Evolutionary conservation across 1,140 invertebrate genomes (phyloP), one percentile per base, ranked within the genome.

Genomic region (Lamellibrachia luymesi): DNA sequence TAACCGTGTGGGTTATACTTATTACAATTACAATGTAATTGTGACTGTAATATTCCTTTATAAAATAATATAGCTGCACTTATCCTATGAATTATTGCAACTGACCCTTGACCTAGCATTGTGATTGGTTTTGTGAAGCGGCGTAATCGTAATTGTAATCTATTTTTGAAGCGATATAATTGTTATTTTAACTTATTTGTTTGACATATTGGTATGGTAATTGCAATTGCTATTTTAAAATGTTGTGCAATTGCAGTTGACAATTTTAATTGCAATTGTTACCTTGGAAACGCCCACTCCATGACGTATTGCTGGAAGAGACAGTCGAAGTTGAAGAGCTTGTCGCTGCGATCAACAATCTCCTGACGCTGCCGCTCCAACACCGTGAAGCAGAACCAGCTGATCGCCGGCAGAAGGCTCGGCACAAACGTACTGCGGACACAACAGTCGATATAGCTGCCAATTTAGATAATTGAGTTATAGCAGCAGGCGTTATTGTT

Each of bases 321-420:
- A 94, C 96, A 96, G 92, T 96, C 95, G 93, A 96, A 95, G 93
- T 96, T 96, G 92, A 96, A 96, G n/a, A 96, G 92, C 90, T 94
- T 94, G 92, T 96, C 94, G 93, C 95, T 95, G 49, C 94, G 27
- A 93, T 96, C 95, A 10, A 96, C 94, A 90, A 90, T 94, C 91
- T 95, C 94, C 27, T 80, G 64, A 4, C 64, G 64, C 17, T 80
- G 64, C 13, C 64, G 13, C 13, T 80, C 64, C 6, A 80, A 22
- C 64, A 17, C 64, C 64, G 64, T 80, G 2, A 80, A 10, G 64
- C 64, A 80, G 64, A 80, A 80, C 64, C 64, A 80, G 64, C 64
- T 80, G 64, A 80, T 80, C 13, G 64, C 64, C 64, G 64, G 64
- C 64, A 80, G 64, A 22, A 80, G 64, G 91, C 51, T 49, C 8